A percentile compares a stretch with the other conserved stretches of the same genome.
Conservation (phyloP, 1,140 invertebrate species). For the Oncopodura yosiiana region DNA sequence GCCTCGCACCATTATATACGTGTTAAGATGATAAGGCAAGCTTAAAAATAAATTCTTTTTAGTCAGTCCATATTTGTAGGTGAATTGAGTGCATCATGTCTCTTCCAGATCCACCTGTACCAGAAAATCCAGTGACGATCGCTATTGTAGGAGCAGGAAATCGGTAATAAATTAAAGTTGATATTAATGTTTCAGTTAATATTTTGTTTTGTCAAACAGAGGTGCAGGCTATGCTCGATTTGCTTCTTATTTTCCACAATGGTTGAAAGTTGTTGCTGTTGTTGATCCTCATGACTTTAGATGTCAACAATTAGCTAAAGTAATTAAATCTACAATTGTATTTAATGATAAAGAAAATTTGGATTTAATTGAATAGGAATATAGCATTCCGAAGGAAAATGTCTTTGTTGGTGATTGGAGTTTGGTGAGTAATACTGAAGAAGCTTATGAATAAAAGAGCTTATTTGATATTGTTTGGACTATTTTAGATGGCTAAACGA, state of each 20-base stretch:
- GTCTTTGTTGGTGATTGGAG: conserved; percentile 24
- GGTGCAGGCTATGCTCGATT: conserved; percentile 37
- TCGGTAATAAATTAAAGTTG: conserved; percentile 8
- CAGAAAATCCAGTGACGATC: conserved; percentile 22
- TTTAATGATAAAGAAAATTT: not conserved
- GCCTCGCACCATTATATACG: no score
- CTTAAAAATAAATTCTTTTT: no score
- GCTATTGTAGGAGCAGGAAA: conserved; percentile 26
- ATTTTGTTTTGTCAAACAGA: conserved; percentile 9
- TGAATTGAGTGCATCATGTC: not conserved
- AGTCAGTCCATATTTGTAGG: no score
- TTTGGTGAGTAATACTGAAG: conserved; percentile 19
- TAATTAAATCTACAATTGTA: conserved; percentile 17
- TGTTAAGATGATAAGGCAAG: no score
- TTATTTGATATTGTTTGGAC: conserved; percentile 38
- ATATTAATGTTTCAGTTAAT: not conserved
- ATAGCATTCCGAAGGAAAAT: conserved; percentile 19
- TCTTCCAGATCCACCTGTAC: not conserved
- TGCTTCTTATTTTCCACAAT: conserved; percentile 34
- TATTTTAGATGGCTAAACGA: conserved; percentile 36
- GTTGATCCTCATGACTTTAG: conserved; percentile 38
- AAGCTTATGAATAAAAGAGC: conserved; percentile 20
- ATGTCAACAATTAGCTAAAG: conserved; percentile 35
- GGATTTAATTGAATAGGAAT: conserved; percentile 8
- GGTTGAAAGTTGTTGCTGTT: conserved; percentile 39